Conservation (phyloP, 2,888 invertebrate genomes). For the Agonum fuliginosum region DNA sequence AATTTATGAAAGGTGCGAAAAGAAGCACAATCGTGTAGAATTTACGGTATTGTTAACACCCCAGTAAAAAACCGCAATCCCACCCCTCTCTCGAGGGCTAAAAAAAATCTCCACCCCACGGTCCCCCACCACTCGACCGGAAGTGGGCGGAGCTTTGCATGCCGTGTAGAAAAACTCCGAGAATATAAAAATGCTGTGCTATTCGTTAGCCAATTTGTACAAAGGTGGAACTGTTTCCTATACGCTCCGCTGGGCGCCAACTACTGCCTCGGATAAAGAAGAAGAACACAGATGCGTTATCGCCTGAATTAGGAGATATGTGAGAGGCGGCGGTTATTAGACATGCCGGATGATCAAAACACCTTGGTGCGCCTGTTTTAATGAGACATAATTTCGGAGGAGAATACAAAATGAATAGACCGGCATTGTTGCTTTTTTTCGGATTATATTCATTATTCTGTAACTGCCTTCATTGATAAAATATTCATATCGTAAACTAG, state of each 20-base stretch:
- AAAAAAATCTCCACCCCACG: slow-evolving; percentile 42
- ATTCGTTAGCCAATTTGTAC: slow-evolving; percentile 55
- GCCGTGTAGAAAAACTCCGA: slow-evolving; percentile 37
- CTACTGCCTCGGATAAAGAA: not conserved
- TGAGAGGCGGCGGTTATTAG: not conserved
- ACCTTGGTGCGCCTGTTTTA: too few relatives aligned
- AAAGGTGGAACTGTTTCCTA: slow-evolving; percentile 25
- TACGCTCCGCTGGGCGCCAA: slow-evolving; percentile 13
- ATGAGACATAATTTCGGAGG: too few relatives aligned
- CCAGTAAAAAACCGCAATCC: slow-evolving; percentile 23
- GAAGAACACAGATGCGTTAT: slow-evolving; percentile 2
- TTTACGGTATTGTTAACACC: slow-evolving; percentile 30
- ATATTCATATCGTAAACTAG: too few relatives aligned
- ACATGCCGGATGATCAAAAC: not conserved
- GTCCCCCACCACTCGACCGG: slow-evolving; percentile 27
- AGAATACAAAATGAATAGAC: too few relatives aligned
- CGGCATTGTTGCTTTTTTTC: too few relatives aligned
- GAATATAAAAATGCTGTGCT: slow-evolving; percentile 55
- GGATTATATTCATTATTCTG: too few relatives aligned
- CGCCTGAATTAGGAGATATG: slow-evolving; percentile 4
- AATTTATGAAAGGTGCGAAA: too few relatives aligned
- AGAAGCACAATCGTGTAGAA: too few relatives aligned
- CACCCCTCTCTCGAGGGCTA: slow-evolving; percentile 26
- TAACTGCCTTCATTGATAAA: too few relatives aligned
- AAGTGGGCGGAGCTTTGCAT: slow-evolving; percentile 48